Evolutionary conservation across 2,797 vertebrate genomes (phyloP).

Genomic region (Apogon talboti): DNA sequence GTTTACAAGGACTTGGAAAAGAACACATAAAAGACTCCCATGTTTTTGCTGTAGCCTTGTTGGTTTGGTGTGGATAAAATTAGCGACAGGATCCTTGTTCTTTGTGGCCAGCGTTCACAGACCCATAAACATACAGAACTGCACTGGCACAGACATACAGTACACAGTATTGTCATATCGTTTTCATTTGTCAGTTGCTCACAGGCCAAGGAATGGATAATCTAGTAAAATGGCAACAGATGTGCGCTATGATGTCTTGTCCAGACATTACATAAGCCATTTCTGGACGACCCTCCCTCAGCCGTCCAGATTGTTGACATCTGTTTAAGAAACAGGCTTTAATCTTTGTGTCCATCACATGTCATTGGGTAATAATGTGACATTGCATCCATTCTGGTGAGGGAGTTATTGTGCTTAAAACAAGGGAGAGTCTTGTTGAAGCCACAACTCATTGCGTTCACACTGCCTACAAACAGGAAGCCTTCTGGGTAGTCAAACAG

Average conservation of each 20-base stretch:
- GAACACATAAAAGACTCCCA: not conserved
- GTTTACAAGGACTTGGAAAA: not conserved
- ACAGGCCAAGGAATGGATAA: not conserved
- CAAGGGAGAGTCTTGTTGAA: constrained; percentile 41
- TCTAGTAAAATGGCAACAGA: constrained; percentile 49
- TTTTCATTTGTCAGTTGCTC: constrained; percentile 21
- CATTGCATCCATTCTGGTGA: constrained; percentile 8
- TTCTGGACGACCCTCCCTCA: constrained; percentile 13
- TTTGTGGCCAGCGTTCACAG: not conserved
- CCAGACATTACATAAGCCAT: constrained; percentile 65
- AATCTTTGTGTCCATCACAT: constrained; percentile 55
- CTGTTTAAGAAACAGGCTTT: constrained; percentile 50
- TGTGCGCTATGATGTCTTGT: constrained; percentile 40
- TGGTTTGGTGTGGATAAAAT: too few species aligned
- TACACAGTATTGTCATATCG: not conserved
- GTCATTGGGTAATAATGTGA: constrained; percentile 21
- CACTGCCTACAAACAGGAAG: constrained; percentile 49
- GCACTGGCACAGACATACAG: not conserved
- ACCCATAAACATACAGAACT: not conserved
- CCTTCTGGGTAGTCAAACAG: constrained; percentile 23
- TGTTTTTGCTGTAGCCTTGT: not conserved
- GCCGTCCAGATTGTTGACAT: constrained; percentile 47
- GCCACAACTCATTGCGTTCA: not conserved
- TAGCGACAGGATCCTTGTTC: too few species aligned
- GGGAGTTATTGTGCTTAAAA: constrained; percentile 37